Conservation (phyloP, 2,113 vertebrate genomes). For the Agapornis roseicollis region DNA sequence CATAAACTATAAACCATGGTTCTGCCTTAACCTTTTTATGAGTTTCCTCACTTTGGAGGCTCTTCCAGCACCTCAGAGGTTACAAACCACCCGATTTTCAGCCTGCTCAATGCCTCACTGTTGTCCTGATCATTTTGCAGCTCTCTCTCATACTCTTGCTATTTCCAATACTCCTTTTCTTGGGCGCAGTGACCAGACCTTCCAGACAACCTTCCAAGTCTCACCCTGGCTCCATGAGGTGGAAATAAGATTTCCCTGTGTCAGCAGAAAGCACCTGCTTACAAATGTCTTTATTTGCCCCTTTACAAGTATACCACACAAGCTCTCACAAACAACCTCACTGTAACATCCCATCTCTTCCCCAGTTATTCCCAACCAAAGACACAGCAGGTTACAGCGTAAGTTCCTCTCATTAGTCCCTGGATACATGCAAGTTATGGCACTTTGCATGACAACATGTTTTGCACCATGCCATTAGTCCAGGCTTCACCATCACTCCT, state of each 20-base stretch:
- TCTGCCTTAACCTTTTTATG: background rate
- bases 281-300: background rate
- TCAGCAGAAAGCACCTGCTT: background rate
- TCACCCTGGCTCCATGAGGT: accelerated
- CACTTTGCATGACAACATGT: accelerated
- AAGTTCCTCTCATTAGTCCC: accelerated
- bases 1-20: background rate
- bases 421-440: accelerated
- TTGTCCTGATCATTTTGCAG: background rate
- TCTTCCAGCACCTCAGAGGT: background rate
- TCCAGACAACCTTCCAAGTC: background rate
- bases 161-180: background rate
- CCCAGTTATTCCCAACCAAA: background rate
- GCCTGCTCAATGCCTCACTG: background rate
- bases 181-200: accelerated
- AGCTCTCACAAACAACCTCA: accelerated
- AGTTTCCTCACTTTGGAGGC: background rate
- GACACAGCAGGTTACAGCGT: background rate
- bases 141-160: background rate
- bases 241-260: background rate
- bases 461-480: background rate
- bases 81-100: background rate
- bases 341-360: accelerated
- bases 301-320: accelerated
- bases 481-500: accelerated